A percentile compares a stretch with the other conserved stretches of the same genome.
These are phyloP conservation scores for Pteropus rufus DNA, from an alignment of 2,797 vertebrate species.

Conservation along the genomic window DNA sequence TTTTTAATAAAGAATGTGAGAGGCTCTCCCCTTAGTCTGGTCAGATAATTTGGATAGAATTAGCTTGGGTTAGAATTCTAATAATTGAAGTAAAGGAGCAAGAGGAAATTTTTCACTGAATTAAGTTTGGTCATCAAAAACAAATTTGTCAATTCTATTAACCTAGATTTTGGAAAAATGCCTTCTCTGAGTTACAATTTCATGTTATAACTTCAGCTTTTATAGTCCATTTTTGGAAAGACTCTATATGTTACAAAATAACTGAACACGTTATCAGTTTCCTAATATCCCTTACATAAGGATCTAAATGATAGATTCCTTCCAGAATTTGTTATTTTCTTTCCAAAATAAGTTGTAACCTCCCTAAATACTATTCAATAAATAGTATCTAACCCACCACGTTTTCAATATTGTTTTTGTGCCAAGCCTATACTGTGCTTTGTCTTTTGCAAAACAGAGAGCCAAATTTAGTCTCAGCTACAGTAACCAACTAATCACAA, in stretches of 20 bases:
- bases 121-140: background rate
- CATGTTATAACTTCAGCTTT: background rate
- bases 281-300: conserved; percentile 21
- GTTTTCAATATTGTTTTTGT: conserved; percentile 27
- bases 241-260: conserved; percentile 40
- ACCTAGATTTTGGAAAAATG: background rate
- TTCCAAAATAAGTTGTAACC: conserved; percentile 60
- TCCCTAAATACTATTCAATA: conserved; percentile 55
- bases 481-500: background rate
- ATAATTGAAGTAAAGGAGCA: background rate
- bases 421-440: conserved; percentile 4
- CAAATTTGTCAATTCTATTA: background rate
- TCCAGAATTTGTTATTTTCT: conserved; percentile 52
- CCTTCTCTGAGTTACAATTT: background rate
- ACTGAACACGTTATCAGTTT: conserved; percentile 16
- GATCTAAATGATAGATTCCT: conserved; percentile 51
- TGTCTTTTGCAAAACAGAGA: conserved; percentile 41
- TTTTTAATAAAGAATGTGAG: background rate
- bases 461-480: background rate
- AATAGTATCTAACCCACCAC: conserved; percentile 39
- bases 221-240: background rate
- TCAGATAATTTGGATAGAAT: background rate
- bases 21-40: background rate
- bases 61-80: background rate
- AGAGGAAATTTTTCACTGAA: background rate